Evolutionary conservation across 2,113 vertebrate species (phyloP).

Genomic region (Tupaia tana): DNA sequence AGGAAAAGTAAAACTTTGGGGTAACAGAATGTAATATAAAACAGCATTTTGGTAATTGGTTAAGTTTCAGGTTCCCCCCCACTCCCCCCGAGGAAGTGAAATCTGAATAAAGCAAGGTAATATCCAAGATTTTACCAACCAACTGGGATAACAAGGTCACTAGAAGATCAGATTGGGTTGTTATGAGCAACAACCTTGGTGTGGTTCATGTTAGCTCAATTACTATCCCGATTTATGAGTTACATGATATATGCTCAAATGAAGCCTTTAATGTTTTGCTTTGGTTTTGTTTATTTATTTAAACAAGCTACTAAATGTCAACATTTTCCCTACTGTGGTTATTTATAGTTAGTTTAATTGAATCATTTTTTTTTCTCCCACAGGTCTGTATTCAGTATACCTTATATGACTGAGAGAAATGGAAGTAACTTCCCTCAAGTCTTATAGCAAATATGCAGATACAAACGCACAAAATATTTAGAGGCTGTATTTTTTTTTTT

Average conservation of each 20-base stretch:
- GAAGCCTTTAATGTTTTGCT: not conserved
- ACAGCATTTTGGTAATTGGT: not conserved
- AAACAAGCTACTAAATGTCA: not conserved
- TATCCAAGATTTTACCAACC: not conserved
- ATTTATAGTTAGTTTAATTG: not conserved
- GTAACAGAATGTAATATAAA: not conserved
- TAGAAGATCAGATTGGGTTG: not conserved
- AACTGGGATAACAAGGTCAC: not conserved
- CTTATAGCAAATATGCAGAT: not conserved
- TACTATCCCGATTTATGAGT: not conserved
- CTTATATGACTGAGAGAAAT: not conserved
- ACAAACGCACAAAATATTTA: not conserved
- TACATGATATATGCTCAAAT: not conserved
- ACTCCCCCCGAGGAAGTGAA: not conserved
- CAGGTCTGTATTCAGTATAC: not conserved
- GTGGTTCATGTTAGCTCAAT: not conserved
- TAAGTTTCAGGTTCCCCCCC: not conserved
- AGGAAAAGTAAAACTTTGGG: not conserved
- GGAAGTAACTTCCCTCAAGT: not conserved
- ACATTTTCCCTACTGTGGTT: not conserved
- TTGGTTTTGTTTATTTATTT: not conserved
- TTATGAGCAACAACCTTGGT: fast-evolving
- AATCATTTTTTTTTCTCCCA: not conserved
- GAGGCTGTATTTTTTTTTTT: too few species aligned
- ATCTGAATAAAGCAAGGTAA: not conserved